These are phyloP conservation scores for Sialis fuliginosa DNA, from an alignment of 2,888 invertebrate genomes.

Conservation along the genomic window DNA sequence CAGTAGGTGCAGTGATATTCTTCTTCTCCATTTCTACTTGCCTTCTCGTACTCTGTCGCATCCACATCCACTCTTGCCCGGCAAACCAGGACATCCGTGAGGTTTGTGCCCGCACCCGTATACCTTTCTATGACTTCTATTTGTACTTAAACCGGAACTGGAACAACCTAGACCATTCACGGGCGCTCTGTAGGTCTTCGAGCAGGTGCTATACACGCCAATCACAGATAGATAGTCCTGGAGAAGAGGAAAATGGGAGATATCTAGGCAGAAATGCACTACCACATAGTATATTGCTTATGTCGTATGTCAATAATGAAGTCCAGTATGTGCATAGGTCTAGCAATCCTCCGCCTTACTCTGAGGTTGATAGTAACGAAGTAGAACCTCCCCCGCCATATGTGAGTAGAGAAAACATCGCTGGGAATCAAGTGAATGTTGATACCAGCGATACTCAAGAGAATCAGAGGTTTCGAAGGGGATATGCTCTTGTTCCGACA, in stretches of 20 bases:
- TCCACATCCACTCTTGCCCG: slow-evolving; percentile 5
- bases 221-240: neutral
- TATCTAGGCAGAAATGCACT: neutral
- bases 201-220: neutral
- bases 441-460: neutral
- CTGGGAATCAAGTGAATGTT: neutral
- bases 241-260: neutral
- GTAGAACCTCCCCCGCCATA: slow-evolving; percentile 3
- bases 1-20: slow-evolving; percentile 5
- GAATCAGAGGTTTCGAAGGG: neutral
- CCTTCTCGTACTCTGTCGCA: slow-evolving; percentile 2
- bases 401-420: slow-evolving; percentile 3
- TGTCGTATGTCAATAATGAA: slow-evolving; percentile 5
- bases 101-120: slow-evolving; percentile 3
- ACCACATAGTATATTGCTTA: slow-evolving; percentile 4
- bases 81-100: slow-evolving; percentile 6
- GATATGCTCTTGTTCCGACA: slow-evolving; percentile 1
- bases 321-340: slow-evolving; percentile 3
- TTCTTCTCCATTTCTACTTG: slow-evolving; percentile 4
- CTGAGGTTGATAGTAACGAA: neutral
- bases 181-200: neutral
- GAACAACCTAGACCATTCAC: slow-evolving; percentile 4
- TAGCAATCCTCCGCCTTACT: slow-evolving; percentile 1
- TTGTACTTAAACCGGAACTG: slow-evolving; percentile 4
- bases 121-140: slow-evolving; percentile 5